Conservation (phyloP, 2,797 vertebrate genomes). For the Characodon lateralis region DNA sequence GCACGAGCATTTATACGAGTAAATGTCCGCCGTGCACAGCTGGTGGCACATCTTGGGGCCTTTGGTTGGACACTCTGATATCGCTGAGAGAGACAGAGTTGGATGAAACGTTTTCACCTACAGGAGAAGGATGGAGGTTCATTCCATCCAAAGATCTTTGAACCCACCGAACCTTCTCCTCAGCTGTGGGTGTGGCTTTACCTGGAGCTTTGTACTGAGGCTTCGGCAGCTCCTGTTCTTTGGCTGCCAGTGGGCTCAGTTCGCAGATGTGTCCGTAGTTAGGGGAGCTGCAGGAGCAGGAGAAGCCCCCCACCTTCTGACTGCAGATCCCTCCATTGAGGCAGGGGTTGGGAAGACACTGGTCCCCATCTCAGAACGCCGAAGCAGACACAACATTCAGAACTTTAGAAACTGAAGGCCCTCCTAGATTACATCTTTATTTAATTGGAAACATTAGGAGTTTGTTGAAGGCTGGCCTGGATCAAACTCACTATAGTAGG, state of each 20-base stretch:
- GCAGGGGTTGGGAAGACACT: conserved; percentile 86
- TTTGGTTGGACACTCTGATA: conserved; percentile 77
- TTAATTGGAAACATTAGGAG: background rate
- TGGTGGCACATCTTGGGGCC: conserved; percentile 85
- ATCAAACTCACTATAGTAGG: conserved; percentile 80
- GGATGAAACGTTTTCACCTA: background rate
- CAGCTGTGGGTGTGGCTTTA: conserved; percentile 3
- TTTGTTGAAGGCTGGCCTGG: background rate
- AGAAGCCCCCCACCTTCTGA: conserved; percentile 81
- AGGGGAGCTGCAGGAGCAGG: conserved; percentile 80
- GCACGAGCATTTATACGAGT: conserved; percentile 84
- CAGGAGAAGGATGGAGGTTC: background rate
- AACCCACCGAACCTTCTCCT: background rate
- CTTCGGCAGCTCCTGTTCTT: accelerated
- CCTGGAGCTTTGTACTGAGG: conserved; percentile 9
- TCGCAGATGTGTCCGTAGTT: conserved; percentile 82
- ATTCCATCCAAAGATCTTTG: background rate
- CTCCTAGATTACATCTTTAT: background rate
- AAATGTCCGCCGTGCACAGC: conserved; percentile 78
- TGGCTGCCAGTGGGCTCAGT: conserved; percentile 51
- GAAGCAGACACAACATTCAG: background rate
- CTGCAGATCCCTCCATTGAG: conserved; percentile 82
- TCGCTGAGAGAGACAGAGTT: conserved; percentile 64
- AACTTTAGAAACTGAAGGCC: background rate
- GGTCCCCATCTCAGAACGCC: conserved; percentile 70